Base-by-base conservation (phyloP, 2,888 invertebrate species). In the Nemurella pictetii region DNA sequence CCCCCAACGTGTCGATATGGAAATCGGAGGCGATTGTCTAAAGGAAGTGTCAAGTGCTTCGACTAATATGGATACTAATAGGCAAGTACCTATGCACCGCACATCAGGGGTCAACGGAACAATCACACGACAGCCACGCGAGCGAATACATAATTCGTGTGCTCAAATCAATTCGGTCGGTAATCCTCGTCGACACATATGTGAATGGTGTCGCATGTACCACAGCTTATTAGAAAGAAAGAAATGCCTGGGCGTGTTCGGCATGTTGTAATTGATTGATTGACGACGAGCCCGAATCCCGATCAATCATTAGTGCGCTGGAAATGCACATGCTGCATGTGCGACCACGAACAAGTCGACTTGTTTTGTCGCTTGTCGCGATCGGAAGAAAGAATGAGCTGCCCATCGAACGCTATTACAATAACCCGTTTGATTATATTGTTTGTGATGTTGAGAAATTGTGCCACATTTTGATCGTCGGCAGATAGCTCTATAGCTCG, bases 391-490 rank as follows among this genome's bases (percentile, higher is more conserved):
- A 12, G 29, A 25, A 55, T 55, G 15, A 55, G 15, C 9, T 55
- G 55, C 55, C 55, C 9, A 75, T 75, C 28, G 27, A 75, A 75
- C 75, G 25, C 9, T 5, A 75, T 75, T 28, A 75, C 27, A 75
- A 75, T 75, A 75, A 75, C 75, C 75, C 27, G 75, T 75, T 75
- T 75, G 75, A 75, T 75, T 2, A 75, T 26, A 75, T 27, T 75
- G 75, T 75, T 75, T 27, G 25, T 29, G n/a, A 29, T 78, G n/a
- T 29, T 30, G 27, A 29, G 78, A 29, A 28, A 30, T 35, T 81
- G 80, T 81, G 80, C 80, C 32, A 81, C 35, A 81, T 81, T 81
- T 35, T 36, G 32, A 75, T 78, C 4, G 55, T 55, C 55, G 55
- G 55, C 12, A 12, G 5, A 25, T 28, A 5, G 55, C 15, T 25